A percentile compares a stretch with the other conserved stretches of the same genome.
phyloP scores from a whole-genome alignment of 2,888 invertebrate species.

The Trissolcus brochymenae region DNA sequence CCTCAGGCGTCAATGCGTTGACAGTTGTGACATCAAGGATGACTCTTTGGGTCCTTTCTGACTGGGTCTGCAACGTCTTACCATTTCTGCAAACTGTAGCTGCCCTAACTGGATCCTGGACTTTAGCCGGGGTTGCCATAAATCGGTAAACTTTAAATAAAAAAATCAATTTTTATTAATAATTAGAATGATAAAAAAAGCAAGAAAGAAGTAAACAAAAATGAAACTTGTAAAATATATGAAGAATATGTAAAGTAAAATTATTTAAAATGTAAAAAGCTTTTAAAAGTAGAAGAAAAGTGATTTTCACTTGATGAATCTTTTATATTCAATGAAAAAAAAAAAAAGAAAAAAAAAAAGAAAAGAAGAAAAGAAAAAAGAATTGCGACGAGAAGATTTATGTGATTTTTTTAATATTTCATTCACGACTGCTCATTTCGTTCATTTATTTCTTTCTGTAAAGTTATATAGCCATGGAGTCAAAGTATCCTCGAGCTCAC shows the following conservation, averaged over 20 bases:
- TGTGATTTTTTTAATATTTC: background rate
- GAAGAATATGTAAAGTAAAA: background rate
- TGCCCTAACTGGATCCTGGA: slow-evolving; percentile 78
- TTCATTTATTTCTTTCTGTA: slow-evolving; percentile 22
- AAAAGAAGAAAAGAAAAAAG: no score
- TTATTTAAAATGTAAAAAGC: no score
- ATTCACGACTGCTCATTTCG: slow-evolving; percentile 10
- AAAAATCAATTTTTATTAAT: background rate
- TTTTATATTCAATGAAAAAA: slow-evolving; percentile 1
- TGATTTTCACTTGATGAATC: no score
- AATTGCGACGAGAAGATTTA: background rate
- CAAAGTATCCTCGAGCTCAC: slow-evolving; percentile 56
- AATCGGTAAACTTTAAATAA: no score
- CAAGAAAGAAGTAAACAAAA: background rate
- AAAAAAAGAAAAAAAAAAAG: no score
- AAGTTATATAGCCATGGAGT: slow-evolving; percentile 60
- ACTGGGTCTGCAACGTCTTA: slow-evolving; percentile 75
- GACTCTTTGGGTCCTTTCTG: slow-evolving; percentile 61
- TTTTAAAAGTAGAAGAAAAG: no score
- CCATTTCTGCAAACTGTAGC: slow-evolving; percentile 78
- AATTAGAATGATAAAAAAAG: background rate
- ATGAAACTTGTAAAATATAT: no score
- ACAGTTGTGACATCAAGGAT: slow-evolving; percentile 43
- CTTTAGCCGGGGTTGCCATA: slow-evolving; percentile 78
- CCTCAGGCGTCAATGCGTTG: slow-evolving; percentile 61